Conservation (phyloP, 2,113 vertebrate genomes). For the Rousettus leschenaultii region DNA sequence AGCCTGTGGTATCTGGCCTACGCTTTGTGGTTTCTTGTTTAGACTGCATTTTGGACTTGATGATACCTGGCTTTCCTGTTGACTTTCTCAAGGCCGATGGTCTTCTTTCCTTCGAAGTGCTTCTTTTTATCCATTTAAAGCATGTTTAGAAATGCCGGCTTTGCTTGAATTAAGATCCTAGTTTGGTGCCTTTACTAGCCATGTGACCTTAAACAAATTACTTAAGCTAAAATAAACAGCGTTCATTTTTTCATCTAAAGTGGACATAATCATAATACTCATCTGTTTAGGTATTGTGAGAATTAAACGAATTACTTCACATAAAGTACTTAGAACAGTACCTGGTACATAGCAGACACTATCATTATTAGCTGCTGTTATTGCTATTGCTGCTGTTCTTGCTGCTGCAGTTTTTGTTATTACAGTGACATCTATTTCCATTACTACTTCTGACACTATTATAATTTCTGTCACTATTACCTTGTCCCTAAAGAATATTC, state of each 20-base stretch:
- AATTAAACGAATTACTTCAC: not conserved
- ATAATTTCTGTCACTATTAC: not conserved
- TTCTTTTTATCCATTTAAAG: not conserved
- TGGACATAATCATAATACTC: not conserved
- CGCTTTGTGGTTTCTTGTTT: not conserved
- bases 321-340: not conserved
- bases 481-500: not conserved
- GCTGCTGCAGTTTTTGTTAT: not conserved
- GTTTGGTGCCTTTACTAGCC: not conserved
- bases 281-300: not conserved
- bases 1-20: not conserved
- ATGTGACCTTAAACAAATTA: not conserved
- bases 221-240: not conserved
- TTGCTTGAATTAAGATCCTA: not conserved
- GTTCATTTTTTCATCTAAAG: not conserved
- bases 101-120: not conserved
- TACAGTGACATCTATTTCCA: not conserved
- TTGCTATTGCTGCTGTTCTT: not conserved
- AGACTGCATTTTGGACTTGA: not conserved
- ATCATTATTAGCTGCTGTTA: not conserved
- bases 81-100: not conserved
- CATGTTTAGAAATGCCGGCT: not conserved
- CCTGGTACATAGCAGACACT: accelerated
- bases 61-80: not conserved
- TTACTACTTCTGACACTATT: not conserved